These are phyloP conservation scores for Tapirus indicus DNA, from an alignment of 2,797 vertebrate genomes.

Conservation along the genomic window DNA sequence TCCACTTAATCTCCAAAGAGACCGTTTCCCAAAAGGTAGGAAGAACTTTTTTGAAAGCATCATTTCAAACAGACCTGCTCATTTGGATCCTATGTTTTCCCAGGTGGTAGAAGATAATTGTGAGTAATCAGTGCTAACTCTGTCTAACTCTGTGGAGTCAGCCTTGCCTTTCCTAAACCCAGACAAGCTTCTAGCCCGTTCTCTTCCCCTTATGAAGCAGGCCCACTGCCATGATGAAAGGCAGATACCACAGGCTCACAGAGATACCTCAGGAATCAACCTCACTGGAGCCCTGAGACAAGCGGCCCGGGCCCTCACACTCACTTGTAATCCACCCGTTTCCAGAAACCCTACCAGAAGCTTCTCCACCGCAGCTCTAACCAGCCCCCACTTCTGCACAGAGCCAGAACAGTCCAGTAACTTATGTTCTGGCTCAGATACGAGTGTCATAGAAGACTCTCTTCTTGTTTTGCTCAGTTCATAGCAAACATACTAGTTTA, in stretches of 20 bases:
- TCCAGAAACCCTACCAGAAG: rapidly evolving
- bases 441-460: rapidly evolving
- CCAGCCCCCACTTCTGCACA: too few species aligned
- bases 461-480: neutral
- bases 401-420: neutral
- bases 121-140: neutral
- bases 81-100: neutral
- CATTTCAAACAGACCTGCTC: neutral
- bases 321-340: neutral
- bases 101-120: neutral
- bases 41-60: neutral
- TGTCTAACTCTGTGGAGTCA: rapidly evolving
- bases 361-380: rapidly evolving
- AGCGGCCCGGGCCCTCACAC: neutral
- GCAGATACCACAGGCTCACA: rapidly evolving
- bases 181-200: neutral
- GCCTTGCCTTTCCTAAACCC: neutral
- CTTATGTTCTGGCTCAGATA: neutral
- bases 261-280: rapidly evolving
- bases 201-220: rapidly evolving
- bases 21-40: neutral
- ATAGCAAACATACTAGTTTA: neutral
- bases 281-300: neutral
- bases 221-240: rapidly evolving
- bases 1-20: neutral